Evolutionary conservation across 1,140 invertebrate species (phyloP).

Genomic region (Berghia stephanieae): DNA sequence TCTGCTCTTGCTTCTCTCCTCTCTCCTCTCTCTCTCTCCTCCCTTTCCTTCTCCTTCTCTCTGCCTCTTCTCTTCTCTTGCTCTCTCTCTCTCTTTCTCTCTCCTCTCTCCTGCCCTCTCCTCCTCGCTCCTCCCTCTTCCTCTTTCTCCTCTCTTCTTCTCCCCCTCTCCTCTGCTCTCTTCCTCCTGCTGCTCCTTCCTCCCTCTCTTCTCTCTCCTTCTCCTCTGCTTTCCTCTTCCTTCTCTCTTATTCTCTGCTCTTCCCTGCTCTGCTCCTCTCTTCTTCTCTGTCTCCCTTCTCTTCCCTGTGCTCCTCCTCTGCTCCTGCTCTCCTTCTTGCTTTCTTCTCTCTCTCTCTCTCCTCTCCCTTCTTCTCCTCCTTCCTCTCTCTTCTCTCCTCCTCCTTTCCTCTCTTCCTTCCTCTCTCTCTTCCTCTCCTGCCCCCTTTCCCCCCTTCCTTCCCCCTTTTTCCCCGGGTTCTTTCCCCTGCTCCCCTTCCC

Average conservation of each 20-base stretch:
- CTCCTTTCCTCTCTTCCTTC: neutral
- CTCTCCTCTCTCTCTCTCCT: neutral
- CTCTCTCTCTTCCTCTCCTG: neutral
- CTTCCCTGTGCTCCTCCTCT: neutral
- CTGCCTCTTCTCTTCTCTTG: neutral
- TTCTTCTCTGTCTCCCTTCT: conserved; percentile 1
- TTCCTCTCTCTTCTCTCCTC: too few relatives aligned
- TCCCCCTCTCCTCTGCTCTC: neutral
- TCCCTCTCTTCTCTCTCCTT: neutral
- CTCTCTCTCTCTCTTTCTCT: neutral
- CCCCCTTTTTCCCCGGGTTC: neutral
- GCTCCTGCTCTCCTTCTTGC: neutral
- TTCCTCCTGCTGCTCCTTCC: neutral
- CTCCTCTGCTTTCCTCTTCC: conserved; percentile 1
- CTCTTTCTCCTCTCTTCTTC: neutral
- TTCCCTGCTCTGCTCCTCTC: neutral
- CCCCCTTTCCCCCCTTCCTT: neutral
- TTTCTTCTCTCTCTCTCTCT: conserved; percentile 10
- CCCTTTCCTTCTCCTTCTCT: neutral
- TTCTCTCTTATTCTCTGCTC: neutral
- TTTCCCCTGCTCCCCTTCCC: neutral
- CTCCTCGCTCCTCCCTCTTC: neutral
- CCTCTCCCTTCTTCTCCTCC: neutral
- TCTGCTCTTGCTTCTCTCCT: too few relatives aligned
- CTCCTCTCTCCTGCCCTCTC: neutral